Base-by-base conservation (phyloP, 2,888 invertebrate genomes). In the Seira ritae region DNA sequence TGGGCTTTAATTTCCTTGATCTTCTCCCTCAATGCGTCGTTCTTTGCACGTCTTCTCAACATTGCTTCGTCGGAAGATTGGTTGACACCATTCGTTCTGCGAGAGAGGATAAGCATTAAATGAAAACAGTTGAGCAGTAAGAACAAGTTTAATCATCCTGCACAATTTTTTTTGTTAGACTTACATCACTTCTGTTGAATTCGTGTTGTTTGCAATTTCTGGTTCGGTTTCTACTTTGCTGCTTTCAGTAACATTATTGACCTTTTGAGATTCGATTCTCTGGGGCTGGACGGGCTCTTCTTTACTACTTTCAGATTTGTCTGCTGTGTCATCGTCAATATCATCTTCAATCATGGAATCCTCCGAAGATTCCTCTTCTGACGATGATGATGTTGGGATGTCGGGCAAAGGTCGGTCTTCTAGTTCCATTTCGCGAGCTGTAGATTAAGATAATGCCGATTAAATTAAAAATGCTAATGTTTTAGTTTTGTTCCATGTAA, bases 1-100 rank as follows among this genome's bases (percentile, higher is more conserved):
- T 86, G 82, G 80, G 88, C 86, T 80, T 88, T 88, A 70, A 89
- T 89, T 71, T 88, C 89, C 46, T 85, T 86, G 65, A 89, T 86
- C 79, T 89, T 89, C 17, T 88, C 88, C 69, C 86, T 77, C 8
- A 86, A 77, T 50, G 86, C 86, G 79, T 88, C 88, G 50, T 83
- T 87, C 82, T 88, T 89, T 55, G 67, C 69, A 76, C 89, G 84
- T 23, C 86, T 80, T 62, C 89, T 84, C 15, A 87, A 65, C 20
- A 71, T 66, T 12, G 84, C 31, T 75, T 86, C 87, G 12, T 86
- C 86, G 15, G 24, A 10, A 22, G 68, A 0, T 2, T 31, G 1
- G 68, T 87, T 83, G 46, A 87, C 81, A 31, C 87, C 88, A 66
- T 89, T 89, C n/a, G 88, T 83, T 85, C 88, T 89, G 62, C 55